Evolutionary conservation across 23 tunicate genomes (phyloP), one percentile per base, ranked within the genome.

Genomic region (Clavelina lepadiformis): DNA sequence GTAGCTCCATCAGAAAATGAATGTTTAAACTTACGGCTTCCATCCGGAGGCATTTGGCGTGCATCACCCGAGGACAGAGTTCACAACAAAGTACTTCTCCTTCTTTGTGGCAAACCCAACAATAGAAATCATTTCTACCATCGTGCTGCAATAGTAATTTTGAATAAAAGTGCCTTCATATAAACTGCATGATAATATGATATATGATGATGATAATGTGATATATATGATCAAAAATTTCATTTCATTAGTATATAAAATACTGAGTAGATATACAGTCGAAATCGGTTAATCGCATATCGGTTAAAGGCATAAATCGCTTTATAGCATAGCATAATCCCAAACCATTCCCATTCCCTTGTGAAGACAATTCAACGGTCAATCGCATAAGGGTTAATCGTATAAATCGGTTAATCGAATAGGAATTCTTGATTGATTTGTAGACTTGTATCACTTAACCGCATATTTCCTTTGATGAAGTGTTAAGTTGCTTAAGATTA

Each of bases 61-160:
- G 99, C 31, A 79, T 69, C 1, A 94, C 99, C 29, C 99, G 67
- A 3, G 99, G 99, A 64, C 99, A 94, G 22, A 85, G 58, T 35
- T 94, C 99, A 63, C 99, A 94, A 51, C 99, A 94, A 22, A 94
- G 46, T 0, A 94, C 99, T 69, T 94, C 89, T 5, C 99, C 99
- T 66, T 94, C 99, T 31, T 68, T 81, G 51, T 94, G 99, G 35
- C 99, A 94, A 46, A 75, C 41, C 99, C 99, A 94, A 72, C 99
- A 94, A 41, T 94, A 94, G 45, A 86, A 85, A 41, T 94, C 99
- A 35, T 94, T 94, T 41, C 77, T 56, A 38, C 88, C 87, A 59
- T 86, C 83, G 60, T 85, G 81, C 55, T 49, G 51, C 29, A 81
- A 50, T 11, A 44, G 49, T 44, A 11, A 11, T 44, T 44, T 15